Evolutionary conservation across 2,888 invertebrate genomes (phyloP).

Genomic region (Folsomia candida): DNA sequence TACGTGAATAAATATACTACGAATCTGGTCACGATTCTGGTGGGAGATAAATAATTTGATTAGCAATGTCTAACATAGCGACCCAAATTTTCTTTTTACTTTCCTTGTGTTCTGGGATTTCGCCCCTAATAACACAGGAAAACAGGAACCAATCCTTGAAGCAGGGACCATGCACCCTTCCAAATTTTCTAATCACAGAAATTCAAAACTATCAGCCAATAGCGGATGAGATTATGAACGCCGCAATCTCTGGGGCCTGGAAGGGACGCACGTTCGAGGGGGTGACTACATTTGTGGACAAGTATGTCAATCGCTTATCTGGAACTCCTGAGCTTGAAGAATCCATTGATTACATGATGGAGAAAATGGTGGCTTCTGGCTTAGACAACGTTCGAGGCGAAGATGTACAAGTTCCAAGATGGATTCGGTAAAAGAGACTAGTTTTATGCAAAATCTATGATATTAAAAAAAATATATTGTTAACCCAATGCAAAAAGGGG

Average conservation of each 20-base stretch:
- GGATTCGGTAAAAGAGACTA: conserved; percentile 49
- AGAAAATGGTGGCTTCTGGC: conserved; percentile 50
- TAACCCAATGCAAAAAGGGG: conserved; percentile 20
- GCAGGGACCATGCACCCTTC: neutral
- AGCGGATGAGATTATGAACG: conserved; percentile 59
- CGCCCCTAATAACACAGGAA: no score
- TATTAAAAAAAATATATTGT: neutral
- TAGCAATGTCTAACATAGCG: no score
- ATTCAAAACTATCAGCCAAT: conserved; percentile 61
- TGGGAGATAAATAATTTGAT: no score
- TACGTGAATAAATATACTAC: no score
- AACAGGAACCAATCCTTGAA: no score
- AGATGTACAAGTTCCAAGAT: conserved; percentile 51
- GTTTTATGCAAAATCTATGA: neutral
- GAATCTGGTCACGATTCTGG: no score
- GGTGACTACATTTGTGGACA: conserved; percentile 51
- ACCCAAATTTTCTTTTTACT: no score
- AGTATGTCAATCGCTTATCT: conserved; percentile 53
- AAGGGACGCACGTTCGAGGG: conserved; percentile 55
- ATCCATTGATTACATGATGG: conserved; percentile 55
- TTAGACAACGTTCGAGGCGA: conserved; percentile 56
- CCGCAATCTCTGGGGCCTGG: conserved; percentile 59
- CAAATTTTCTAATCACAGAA: conserved; percentile 55
- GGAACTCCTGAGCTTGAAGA: conserved; percentile 54
- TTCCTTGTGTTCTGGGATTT: no score